Evolutionary conservation across 2,797 vertebrate genomes (phyloP), one percentile per base, ranked within the genome.

Genomic region (Sebastiscus albofasciatus): DNA sequence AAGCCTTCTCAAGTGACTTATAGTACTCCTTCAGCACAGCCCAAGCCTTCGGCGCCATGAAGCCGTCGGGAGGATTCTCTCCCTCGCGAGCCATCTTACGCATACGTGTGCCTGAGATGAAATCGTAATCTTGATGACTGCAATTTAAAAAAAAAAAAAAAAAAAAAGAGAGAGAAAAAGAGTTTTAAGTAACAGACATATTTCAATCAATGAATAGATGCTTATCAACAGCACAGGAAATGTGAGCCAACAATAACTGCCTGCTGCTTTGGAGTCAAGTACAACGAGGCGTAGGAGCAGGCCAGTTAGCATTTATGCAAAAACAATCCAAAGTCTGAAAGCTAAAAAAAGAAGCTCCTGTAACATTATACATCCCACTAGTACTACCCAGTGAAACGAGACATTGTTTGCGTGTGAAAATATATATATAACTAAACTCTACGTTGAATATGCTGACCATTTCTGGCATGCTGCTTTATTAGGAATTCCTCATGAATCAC

Each of bases 101-200:
- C 98, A 99, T 99, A 65, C 98, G 97, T 24, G 99, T 99, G 90
- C 99, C 99, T 4, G 99, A 99, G 95, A 99, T 99, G 92, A 99
- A 99, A 58, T 99, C 98, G 74, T 97, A 99, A 92, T 99, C 98
- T 95, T 98, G 96, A 20, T 97, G 97, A 92, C 98, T 99, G 94
- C 49, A 85, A 49, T 42, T 6, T 42, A 3, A 16, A 42, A 42
- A 16, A 26, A 24, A 10, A 62, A 1, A 79, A n/a, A 65, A 13
- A 56, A 26, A 55, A 11, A 39, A 3, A 27, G 8, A 72, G 5
- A 3, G 8, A 5, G 8, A 34, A 9, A 66, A 8, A n/a, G 26
- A 27, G 49, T 56, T 39, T 65, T 77, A 20, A 83, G 68, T 29
- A 39, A 59, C 36, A 62, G 67, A 52, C 20, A 52, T 55, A n/a